A percentile compares a stretch with the other conserved stretches of the same genome.
Conservation (phyloP, 2,888 invertebrate genomes). For the Empis livida region DNA sequence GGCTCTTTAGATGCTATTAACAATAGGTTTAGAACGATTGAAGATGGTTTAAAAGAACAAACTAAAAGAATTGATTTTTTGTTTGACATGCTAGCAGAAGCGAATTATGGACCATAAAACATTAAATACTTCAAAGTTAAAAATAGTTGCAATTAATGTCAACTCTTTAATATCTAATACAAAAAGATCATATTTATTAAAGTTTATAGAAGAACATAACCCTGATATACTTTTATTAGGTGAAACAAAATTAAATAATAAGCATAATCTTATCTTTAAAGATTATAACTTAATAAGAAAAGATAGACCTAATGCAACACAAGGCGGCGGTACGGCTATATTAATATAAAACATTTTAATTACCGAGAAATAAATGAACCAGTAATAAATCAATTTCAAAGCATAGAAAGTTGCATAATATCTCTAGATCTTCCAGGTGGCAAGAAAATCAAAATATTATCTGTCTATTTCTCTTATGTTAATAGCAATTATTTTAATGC, state of each 20-base stretch:
- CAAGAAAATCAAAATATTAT: not conserved
- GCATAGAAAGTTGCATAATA: not conserved
- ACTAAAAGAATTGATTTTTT: no score
- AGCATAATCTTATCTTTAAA: not conserved
- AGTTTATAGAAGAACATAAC: not conserved
- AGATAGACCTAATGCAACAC: not conserved
- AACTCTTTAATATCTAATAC: not conserved
- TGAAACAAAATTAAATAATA: conserved; percentile 2
- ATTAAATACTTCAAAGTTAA: no score
- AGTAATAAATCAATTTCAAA: not conserved
- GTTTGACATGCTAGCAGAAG: no score
- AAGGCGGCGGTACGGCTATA: conserved; percentile 1
- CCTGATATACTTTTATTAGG: conserved; percentile 2
- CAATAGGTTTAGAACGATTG: no score
- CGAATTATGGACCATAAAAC: no score
- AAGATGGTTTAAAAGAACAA: no score
- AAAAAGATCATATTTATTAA: not conserved
- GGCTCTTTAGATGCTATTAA: no score
- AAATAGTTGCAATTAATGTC: not conserved
- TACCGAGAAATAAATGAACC: not conserved
- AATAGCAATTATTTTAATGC: not conserved
- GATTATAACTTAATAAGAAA: conserved; percentile 1
- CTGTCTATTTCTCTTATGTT: not conserved
- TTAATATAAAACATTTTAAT: not conserved
- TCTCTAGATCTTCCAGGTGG: not conserved